Base-by-base conservation (phyloP, 2,888 invertebrate genomes). In the Escarpia spicata region DNA sequence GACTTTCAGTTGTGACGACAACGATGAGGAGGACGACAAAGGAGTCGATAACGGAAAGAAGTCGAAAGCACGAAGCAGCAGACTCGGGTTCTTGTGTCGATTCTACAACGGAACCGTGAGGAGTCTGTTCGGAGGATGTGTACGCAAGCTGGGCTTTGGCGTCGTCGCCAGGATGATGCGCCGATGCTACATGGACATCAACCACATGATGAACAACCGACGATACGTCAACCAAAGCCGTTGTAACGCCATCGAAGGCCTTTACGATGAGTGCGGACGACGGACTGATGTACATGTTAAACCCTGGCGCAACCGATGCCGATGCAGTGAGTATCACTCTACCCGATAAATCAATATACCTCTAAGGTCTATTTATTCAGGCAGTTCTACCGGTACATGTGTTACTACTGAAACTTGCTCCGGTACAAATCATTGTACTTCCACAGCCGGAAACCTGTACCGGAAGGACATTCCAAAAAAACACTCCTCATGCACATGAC, bases 1-100 rank as follows among this genome's bases (percentile, higher is more conserved):
- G 75, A 75, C 75, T 75, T 75, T 75, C 75, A 75, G 75, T 75
- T 75, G 75, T n/a, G 75, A 75, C 75, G 75, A 75, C 75, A 75
- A 26, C 75, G 75, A 75, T 26, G 75, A 75, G 75, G 19, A 3
- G 6, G 75, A 75, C 75, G 75, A 75, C 75, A 75, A n/a, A 6
- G 26, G 26, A 2, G 3, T 19, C 2, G 75, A 2, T 1, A 6
- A n/a, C 26, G 75, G 75, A 4, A 75, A 75, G 26, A 75, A 26
- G 3, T 75, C 75, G 26, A 75, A 26, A 26, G 6, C 15, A 75
- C 19, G 75, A 75, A 75, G 26, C 75, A 2, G 26, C 75, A 26
- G 75, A 26, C 6, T 75, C 4, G n/a, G 26, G 1, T 4, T n/a
- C 26, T 75, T 75, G 6, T 75, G 75, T 26, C 19, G 75, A 75